Evolutionary conservation across 2,888 invertebrate species (phyloP).

Genomic region (Zhuqinia jingwanae): DNA sequence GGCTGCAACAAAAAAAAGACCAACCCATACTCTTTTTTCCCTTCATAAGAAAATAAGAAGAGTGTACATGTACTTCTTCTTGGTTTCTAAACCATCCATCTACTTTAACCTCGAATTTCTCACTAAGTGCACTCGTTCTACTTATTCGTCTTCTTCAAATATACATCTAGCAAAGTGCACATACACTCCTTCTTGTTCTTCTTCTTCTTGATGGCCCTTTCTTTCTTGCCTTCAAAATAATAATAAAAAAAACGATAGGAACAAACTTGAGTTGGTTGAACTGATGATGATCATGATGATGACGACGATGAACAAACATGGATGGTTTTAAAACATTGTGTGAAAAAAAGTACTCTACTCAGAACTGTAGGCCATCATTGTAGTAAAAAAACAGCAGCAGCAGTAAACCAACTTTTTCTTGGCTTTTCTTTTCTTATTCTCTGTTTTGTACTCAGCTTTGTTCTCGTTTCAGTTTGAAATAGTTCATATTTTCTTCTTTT

Average conservation of each 20-base stretch:
- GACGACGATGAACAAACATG: not conserved
- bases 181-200: too few species aligned
- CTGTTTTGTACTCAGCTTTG: slow-evolving; percentile 54
- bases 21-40: too few species aligned
- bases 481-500: slow-evolving; percentile 49
- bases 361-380: not conserved
- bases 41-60: too few species aligned
- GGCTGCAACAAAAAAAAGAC: too few species aligned
- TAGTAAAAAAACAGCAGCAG: not conserved
- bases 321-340: not conserved
- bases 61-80: too few species aligned
- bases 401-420: slow-evolving; percentile 36
- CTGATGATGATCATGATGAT: slow-evolving; percentile 1
- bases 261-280: not conserved
- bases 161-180: too few species aligned
- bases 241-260: not conserved
- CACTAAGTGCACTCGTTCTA: not conserved
- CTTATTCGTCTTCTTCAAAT: not conserved
- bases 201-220: too few species aligned
- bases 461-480: slow-evolving; percentile 44
- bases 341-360: not conserved
- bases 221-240: too few species aligned
- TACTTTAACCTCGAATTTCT: not conserved
- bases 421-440: slow-evolving; percentile 13
- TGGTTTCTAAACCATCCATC: not conserved